Evolutionary conservation across 2,113 vertebrate species (phyloP).

Genomic region (Uria lomvia): DNA sequence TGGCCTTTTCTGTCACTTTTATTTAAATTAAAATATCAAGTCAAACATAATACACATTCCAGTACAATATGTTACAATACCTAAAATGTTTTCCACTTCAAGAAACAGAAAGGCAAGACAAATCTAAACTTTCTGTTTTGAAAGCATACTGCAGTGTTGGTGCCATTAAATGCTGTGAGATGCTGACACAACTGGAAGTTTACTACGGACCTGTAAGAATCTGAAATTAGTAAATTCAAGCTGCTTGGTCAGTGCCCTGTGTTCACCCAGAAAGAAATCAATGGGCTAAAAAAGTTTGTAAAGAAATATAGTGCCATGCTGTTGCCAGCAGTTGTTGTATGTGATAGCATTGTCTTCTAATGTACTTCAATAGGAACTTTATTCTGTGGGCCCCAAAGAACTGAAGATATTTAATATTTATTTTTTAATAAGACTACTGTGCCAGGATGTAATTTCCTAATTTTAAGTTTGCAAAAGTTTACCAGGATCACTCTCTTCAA

Average conservation of each 20-base stretch:
- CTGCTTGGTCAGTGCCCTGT: neutral
- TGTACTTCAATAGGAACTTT: neutral
- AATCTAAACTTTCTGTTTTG: neutral
- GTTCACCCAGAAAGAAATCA: neutral
- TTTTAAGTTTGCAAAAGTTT: neutral
- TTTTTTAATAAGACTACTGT: neutral
- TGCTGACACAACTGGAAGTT: neutral
- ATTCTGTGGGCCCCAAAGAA: neutral
- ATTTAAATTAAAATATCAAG: neutral
- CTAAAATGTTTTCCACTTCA: neutral
- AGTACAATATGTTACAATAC: neutral
- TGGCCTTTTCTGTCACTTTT: neutral
- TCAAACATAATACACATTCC: neutral
- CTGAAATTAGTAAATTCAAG: neutral
- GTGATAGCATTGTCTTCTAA: neutral
- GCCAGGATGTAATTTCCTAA: neutral
- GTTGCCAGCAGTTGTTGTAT: neutral
- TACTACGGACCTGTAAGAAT: neutral
- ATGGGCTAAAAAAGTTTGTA: neutral
- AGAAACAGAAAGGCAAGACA: neutral
- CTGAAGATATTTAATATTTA: neutral
- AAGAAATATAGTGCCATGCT: neutral
- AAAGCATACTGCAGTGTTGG: neutral
- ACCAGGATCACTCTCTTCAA: neutral
- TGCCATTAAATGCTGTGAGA: neutral